phyloP scores from a whole-genome alignment of 1,140 invertebrate genomes.

The Drosophila guanche region DNA sequence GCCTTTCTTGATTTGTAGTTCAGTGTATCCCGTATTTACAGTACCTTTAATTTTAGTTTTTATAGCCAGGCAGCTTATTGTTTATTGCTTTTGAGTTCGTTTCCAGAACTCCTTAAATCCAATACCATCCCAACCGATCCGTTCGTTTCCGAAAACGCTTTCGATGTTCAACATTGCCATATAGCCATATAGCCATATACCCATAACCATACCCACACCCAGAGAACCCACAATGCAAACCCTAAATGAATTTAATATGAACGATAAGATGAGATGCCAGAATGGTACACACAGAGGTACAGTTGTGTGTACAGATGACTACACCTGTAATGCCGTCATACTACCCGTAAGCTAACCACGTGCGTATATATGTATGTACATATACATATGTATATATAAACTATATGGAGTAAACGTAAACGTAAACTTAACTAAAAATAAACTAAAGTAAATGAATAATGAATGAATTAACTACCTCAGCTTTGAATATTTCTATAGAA shows the following conservation, averaged over 20 bases:
- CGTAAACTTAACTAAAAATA: constrained; percentile 39
- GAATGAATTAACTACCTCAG: constrained; percentile 78
- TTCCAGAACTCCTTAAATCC: neutral
- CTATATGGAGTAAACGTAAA: constrained; percentile 48
- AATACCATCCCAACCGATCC: neutral
- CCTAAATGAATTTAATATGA: too few species aligned
- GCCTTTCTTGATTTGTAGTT: constrained; percentile 28
- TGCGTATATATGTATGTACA: constrained; percentile 21
- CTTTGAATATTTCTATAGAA: constrained; percentile 81
- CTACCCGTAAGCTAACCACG: constrained; percentile 6
- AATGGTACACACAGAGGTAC: too few species aligned
- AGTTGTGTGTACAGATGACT: too few species aligned
- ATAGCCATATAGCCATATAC: too few species aligned
- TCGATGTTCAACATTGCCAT: too few species aligned
- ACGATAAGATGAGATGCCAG: too few species aligned
- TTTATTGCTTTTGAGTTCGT: constrained; percentile 3
- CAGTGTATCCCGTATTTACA: constrained; percentile 5
- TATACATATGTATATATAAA: constrained; percentile 59
- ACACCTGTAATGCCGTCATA: too few species aligned
- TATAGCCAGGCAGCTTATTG: neutral
- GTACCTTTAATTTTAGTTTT: constrained; percentile 29
- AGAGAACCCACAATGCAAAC: too few species aligned
- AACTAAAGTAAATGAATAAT: constrained; percentile 57
- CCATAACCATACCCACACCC: too few species aligned
- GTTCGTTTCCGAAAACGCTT: constrained; percentile 1